phyloP scores from a whole-genome alignment of 2,888 invertebrate genomes.

The Stegana nigrithorax region DNA sequence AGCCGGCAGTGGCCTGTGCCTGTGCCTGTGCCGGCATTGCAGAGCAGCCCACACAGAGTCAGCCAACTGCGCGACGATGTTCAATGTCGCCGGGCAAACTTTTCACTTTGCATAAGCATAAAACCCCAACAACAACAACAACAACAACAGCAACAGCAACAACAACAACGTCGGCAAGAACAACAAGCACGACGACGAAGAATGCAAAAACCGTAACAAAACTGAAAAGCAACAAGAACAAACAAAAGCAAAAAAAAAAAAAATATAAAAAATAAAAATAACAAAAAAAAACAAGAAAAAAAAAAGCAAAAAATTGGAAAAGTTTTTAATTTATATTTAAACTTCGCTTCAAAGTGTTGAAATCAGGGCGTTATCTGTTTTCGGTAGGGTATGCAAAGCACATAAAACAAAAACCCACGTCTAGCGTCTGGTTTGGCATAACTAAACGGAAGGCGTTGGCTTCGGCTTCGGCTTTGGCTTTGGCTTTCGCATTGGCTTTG shows the following conservation, averaged over 20 bases:
- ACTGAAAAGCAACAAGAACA: too few species aligned
- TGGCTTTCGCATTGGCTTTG: too few species aligned
- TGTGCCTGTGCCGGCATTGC: background rate
- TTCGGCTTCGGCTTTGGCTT: too few species aligned
- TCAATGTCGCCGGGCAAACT: conserved; percentile 53
- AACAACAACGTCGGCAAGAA: background rate
- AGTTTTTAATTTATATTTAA: conserved; percentile 68
- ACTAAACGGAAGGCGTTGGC: too few species aligned
- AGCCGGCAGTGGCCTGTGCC: too few species aligned
- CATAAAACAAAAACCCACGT: too few species aligned
- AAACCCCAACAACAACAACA: conserved; percentile 43
- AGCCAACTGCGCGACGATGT: conserved; percentile 22
- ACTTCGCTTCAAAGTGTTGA: conserved; percentile 64
- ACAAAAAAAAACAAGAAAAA: background rate
- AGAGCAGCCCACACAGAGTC: background rate
- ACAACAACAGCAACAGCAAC: conserved; percentile 16
- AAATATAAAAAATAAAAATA: conserved; percentile 15
- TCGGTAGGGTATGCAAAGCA: background rate
- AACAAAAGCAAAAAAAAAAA: conserved; percentile 17
- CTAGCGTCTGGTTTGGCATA: too few species aligned
- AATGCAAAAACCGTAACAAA: too few species aligned
- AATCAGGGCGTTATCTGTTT: conserved; percentile 50
- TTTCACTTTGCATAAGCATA: conserved; percentile 57
- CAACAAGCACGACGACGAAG: too few species aligned
- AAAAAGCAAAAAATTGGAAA: conserved; percentile 56